Evolutionary conservation across 2,797 vertebrate species (phyloP), one percentile per base, ranked within the genome.

Genomic region (Aldrovandia affinis): DNA sequence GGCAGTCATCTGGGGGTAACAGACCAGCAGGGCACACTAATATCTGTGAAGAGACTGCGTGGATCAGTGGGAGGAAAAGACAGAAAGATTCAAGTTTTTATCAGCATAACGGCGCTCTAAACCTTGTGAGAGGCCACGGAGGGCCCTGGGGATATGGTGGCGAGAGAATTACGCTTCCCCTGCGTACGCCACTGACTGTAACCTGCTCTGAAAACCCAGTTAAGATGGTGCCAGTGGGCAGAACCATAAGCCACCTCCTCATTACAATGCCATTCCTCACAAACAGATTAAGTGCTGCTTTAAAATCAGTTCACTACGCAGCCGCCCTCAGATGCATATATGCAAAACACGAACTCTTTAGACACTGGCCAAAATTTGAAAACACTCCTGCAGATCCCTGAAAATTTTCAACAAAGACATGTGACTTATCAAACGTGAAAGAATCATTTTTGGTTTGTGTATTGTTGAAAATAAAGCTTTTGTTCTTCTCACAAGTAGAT

Each of bases 151-250:
- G 73, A 77, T 42, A 14, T 77, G 73, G 39, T 6, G 42, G 3
- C 44, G 6, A 77, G 42, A 22, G 73, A 77, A 47, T 77, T 44
- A 12, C 20, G 73, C 42, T 42, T 77, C 73, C 73, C 42, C 14
- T 47, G 73, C 68, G 39, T 73, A 73, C 36, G 68, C 73, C 73
- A 77, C 22, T 18, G 73, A 77, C 47, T 22, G 18, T 47, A 77
- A 47, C 73, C 73, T 77, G 42, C 73, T 77, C 73, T 47, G 73
- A 47, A 77, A 77, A 77, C 73, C 73, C 73, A 77, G 39, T 77
- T 77, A 77, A n/a, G 73, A 47, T 7, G 22, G 42, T 10, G 73
- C 73, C 73, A 12, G 22, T 77, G 73, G 47, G 73, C 73, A 77
- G 22, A 77, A 77, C 73, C 44, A 77, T 70, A n/a, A 47, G 39